Base-by-base conservation (phyloP, 2,888 invertebrate genomes). In the Macrophya alboannulata region DNA sequence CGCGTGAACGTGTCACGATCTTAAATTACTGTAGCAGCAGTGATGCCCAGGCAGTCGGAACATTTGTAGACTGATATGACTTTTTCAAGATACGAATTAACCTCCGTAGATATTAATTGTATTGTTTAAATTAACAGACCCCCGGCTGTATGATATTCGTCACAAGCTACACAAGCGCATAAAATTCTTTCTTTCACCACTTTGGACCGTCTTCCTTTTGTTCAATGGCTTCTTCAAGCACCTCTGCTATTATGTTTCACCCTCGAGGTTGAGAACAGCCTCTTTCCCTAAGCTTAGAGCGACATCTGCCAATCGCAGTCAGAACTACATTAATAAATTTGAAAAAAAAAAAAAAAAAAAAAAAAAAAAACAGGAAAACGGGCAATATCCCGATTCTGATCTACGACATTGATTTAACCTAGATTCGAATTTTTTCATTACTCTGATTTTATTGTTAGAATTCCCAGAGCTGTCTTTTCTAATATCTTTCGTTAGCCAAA, bases 211-310 rank as follows among this genome's bases (percentile, higher is more conserved):
- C 86, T 87, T 71, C 84, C 85, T 87, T 91, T 90, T 90, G 90
- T 91, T 89, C 88, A 89, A 91, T 91, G 89, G 91, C 89, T 91
- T 90, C 89, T 88, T 84, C 87, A 81, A 86, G 87, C 86, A 88
- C 87, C 87, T 88, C 86, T 84, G 74, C 82, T 84, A 59, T 83
- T 85, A 87, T 83, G 85, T 86, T 85, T 87, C 87, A 85, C 86
- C 86, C 86, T 86, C 84, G 85, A 90, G 87, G 91, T 91, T 91
- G 91, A 91, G 91, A 91, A 89, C 91, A 90, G 88, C 59, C 62
- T 81, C 62, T 21, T 62, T 31, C 62, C 48, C 31, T n/a, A 21
- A 74, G 21, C 72, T 45, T 43, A 74, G 4, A 10, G 72, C 62
- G 62, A 81, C 62, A 77, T 77, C 77, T 77, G 3, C 15, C 55